phyloP scores from a whole-genome alignment of 2,797 vertebrate species.

The Zenarchopterus dispar region DNA sequence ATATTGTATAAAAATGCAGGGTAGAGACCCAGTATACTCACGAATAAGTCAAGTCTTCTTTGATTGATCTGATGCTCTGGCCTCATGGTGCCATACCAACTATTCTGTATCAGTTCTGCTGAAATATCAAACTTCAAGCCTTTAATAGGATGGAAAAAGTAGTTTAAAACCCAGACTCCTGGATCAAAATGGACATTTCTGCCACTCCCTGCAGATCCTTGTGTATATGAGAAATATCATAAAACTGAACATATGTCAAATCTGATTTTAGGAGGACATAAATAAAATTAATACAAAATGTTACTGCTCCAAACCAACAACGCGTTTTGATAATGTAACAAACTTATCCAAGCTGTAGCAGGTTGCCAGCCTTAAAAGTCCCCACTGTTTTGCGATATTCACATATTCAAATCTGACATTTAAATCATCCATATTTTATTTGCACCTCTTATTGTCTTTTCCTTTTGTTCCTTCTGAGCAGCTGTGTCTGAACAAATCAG shows the following conservation, averaged over 20 bases:
- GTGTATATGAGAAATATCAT: too few species aligned
- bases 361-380: background rate
- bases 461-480: background rate
- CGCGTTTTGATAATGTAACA: too few species aligned
- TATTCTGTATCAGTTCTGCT: background rate
- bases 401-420: slow-evolving; percentile 44
- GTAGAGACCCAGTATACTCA: background rate
- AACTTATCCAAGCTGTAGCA: too few species aligned
- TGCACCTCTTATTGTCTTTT: slow-evolving; percentile 4
- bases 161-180: background rate
- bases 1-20: background rate
- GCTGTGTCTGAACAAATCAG: slow-evolving; percentile 65
- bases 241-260: too few species aligned
- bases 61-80: background rate
- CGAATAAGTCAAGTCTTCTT: background rate
- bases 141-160: too few species aligned
- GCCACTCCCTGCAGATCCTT: too few species aligned
- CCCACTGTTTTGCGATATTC: slow-evolving; percentile 1
- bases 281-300: too few species aligned
- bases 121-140: too few species aligned
- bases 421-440: slow-evolving; percentile 26
- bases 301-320: too few species aligned
- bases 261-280: too few species aligned
- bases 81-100: background rate
- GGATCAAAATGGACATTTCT: background rate